Base-by-base conservation (phyloP, 1,140 invertebrate genomes). In the Leptopilina boulardi region DNA sequence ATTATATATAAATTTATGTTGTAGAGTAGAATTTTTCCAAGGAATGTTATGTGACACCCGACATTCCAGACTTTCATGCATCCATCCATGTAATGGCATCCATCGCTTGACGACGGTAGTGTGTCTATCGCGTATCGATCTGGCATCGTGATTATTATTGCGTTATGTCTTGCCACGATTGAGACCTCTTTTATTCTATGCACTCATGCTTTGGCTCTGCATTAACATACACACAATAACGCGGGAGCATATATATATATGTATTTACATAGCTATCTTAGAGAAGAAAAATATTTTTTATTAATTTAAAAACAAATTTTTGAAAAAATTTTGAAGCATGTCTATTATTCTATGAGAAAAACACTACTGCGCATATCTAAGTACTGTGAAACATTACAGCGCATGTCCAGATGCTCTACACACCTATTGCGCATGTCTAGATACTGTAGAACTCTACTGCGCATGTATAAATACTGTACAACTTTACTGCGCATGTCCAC, bases 141-240 rank as follows among this genome's bases (percentile, higher is more conserved):
- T 86, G 84, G 79, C 83, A 83, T 85, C 84, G 86, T 87, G 84
- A 88, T 89, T 89, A 87, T 89, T 89, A 89, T 89, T 89, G 86
- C 84, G 82, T 86, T 87, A 84, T 83, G 85, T 87, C 83, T 85
- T 78, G 77, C 80, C 75, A 76, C 79, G 83, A 88, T 88, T 87
- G 85, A 89, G 87, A 87, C 86, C 85, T 87, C 83, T 84, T 83
- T 82, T 79, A 81, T 79, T 77, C 56, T 44, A 74, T 72, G 51
- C 78, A 76, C 75, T 71, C 71, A 77, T 73, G 72, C 74, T n/a
- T 34, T 77, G 41, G 11, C 15, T 73, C 34, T 71, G 41, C 30
- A 51, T 19, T 44, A 70, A 59, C n/a, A 75, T 41, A 70, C 74
- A 51, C 42, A 59, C 15, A 15, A 23, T 44, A 41, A 56, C 54